A percentile compares a stretch with the other conserved stretches of the same genome.
These are phyloP conservation scores for Plecotus auritus DNA, from an alignment of 2,113 vertebrate genomes.

Conservation along the genomic window DNA sequence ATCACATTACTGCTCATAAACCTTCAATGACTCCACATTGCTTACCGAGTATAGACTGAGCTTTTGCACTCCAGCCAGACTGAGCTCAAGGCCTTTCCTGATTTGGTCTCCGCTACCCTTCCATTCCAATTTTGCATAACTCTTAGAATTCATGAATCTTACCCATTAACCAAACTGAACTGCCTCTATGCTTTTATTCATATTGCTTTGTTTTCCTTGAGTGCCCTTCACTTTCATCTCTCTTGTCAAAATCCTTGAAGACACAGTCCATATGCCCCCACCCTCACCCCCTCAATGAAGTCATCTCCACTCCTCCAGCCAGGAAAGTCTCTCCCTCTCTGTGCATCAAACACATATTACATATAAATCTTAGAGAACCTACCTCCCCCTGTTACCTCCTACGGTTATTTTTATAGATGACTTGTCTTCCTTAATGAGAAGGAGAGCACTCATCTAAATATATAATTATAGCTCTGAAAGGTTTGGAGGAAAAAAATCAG, in stretches of 20 bases:
- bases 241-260: slow-evolving; percentile 42
- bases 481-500: not conserved
- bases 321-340: slow-evolving; percentile 15
- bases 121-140: not conserved
- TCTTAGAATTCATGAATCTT: not conserved
- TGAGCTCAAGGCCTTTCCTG: not conserved
- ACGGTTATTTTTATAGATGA: slow-evolving; percentile 48
- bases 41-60: not conserved
- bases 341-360: not conserved
- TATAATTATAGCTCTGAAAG: not conserved
- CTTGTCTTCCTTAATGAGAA: slow-evolving; percentile 42
- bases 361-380: slow-evolving; percentile 53
- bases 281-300: not conserved
- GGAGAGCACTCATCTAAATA: slow-evolving; percentile 41
- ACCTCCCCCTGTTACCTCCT: slow-evolving; percentile 1
- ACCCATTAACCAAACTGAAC: not conserved
- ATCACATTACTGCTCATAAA: not conserved
- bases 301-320: not conserved
- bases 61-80: not conserved
- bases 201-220: not conserved
- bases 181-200: not conserved
- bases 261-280: not conserved
- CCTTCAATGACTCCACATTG: not conserved
- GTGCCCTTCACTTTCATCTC: not conserved
- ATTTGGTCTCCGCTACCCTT: not conserved